These are phyloP conservation scores for Chouioia cunea DNA, from an alignment of 2,888 invertebrate genomes.

Conservation along the genomic window DNA sequence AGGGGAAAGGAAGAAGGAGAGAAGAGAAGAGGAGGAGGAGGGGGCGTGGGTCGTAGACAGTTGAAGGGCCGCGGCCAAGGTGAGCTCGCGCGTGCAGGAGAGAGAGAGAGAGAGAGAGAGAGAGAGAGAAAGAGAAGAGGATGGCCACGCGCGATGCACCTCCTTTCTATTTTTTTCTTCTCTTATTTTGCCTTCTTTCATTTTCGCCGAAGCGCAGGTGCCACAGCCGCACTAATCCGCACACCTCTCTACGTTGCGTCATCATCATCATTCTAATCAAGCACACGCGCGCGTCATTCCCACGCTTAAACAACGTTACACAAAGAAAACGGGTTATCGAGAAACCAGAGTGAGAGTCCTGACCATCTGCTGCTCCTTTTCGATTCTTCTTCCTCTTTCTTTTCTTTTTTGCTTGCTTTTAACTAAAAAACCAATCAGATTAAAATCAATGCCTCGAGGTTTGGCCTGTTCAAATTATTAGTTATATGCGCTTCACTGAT, in stretches of 20 bases:
- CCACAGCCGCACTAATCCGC: slow-evolving; percentile 17
- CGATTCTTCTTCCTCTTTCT: too few species aligned
- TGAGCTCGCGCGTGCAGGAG: slow-evolving; percentile 56
- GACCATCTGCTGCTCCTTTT: slow-evolving; percentile 20
- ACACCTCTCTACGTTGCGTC: slow-evolving; percentile 31
- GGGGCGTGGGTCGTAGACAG: slow-evolving; percentile 63
- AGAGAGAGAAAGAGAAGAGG: slow-evolving; percentile 40
- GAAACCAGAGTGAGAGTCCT: slow-evolving; percentile 12
- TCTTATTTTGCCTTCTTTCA: background rate
- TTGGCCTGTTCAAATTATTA: slow-evolving; percentile 3
- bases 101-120: slow-evolving; percentile 43
- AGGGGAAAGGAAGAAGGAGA: slow-evolving; percentile 38
- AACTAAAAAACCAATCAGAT: too few species aligned
- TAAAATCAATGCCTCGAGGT: slow-evolving; percentile 20
- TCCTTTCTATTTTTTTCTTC: background rate
- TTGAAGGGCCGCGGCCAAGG: slow-evolving; percentile 69
- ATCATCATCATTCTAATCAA: slow-evolving; percentile 45
- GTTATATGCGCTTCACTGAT: slow-evolving; percentile 16
- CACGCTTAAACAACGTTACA: slow-evolving; percentile 57
- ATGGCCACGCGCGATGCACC: slow-evolving; percentile 27
- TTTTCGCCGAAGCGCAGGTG: background rate
- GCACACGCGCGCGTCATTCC: slow-evolving; percentile 54
- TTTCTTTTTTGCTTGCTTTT: too few species aligned
- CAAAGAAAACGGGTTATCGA: slow-evolving; percentile 12
- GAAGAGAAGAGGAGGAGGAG: slow-evolving; percentile 47